Conservation (phyloP, 2,113 vertebrate genomes). For the Apteryx owenii region DNA sequence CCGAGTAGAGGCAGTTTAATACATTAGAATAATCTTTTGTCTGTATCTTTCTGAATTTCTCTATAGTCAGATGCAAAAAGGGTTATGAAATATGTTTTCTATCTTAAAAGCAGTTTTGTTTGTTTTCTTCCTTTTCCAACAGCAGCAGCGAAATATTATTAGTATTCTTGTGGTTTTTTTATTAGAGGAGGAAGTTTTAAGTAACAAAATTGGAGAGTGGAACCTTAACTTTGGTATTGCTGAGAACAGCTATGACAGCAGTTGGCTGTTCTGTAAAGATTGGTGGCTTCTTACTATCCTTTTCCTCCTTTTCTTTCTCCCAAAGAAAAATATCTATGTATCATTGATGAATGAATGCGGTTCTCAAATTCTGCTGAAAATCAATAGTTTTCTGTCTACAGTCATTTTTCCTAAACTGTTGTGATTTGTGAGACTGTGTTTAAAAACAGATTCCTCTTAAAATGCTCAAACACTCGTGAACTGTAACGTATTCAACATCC, state of each 20-base stretch:
- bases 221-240: background rate
- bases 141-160: background rate
- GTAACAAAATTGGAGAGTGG: background rate
- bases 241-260: background rate
- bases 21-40: background rate
- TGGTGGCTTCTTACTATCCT: background rate
- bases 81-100: background rate
- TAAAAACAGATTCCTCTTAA: background rate
- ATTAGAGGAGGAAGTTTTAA: background rate
- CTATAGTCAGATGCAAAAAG: background rate
- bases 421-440: background rate
- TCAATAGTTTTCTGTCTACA: background rate
- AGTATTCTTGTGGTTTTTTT: conserved; percentile 26
- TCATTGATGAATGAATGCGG: background rate
- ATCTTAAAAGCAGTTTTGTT: conserved; percentile 19
- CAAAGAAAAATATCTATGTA: fast-evolving
- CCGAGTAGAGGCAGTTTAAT: background rate
- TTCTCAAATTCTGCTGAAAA: background rate
- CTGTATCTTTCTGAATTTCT: background rate
- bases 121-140: background rate
- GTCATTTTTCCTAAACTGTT: background rate
- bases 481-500: background rate
- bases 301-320: background rate
- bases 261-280: background rate
- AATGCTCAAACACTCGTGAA: background rate